These are phyloP conservation scores for Engystomops pustulosus DNA, from an alignment of 2,113 vertebrate species.

Conservation along the genomic window DNA sequence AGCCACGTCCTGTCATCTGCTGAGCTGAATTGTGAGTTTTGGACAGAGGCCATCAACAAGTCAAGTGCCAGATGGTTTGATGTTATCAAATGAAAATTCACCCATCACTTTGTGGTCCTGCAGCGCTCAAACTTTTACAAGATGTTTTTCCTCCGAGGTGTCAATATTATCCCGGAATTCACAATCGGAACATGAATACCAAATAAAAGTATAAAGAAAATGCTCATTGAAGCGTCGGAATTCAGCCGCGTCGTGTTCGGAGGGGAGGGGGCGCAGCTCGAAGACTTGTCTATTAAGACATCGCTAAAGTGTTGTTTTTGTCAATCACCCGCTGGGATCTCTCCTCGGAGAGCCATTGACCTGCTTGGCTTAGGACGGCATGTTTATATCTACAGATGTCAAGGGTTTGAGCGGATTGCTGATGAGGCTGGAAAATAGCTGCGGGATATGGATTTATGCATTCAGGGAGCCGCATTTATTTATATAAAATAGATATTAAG, in stretches of 20 bases:
- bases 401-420: neutral
- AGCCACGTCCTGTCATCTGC: neutral
- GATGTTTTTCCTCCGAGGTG: slow-evolving; percentile 5
- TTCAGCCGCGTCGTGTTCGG: slow-evolving; percentile 17
- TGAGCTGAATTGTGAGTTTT: neutral
- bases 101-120: neutral
- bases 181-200: slow-evolving; percentile 32
- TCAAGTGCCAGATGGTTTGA: slow-evolving; percentile 27
- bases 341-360: slow-evolving; percentile 36
- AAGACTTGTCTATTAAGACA: slow-evolving; percentile 51
- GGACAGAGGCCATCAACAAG: slow-evolving; percentile 27
- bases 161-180: slow-evolving; percentile 48
- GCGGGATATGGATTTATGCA: neutral
- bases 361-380: slow-evolving; percentile 30
- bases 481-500: too few species aligned
- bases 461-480: neutral
- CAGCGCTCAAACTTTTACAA: slow-evolving; percentile 26
- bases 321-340: slow-evolving; percentile 36
- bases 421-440: neutral
- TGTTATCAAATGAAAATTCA: slow-evolving; percentile 41
- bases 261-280: neutral
- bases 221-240: slow-evolving; percentile 26
- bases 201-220: neutral
- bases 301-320: slow-evolving; percentile 48
- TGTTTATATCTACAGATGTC: slow-evolving; percentile 43